These are phyloP conservation scores for Leptosomus discolor DNA, from an alignment of 2,113 vertebrate genomes.

Conservation along the genomic window DNA sequence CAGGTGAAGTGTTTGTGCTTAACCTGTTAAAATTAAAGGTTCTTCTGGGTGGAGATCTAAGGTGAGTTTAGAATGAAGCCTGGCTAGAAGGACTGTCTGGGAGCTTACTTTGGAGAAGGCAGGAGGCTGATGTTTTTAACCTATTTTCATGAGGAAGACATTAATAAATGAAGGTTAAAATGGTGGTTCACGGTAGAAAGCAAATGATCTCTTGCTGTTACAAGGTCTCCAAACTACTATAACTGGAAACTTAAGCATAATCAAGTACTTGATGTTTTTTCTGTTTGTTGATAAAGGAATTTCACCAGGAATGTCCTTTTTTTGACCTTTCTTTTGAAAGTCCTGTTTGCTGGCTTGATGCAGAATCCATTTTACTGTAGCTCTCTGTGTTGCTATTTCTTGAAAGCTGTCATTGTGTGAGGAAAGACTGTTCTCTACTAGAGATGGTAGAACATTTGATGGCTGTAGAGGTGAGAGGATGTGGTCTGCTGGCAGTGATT, in stretches of 20 bases:
- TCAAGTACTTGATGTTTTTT: rapidly evolving
- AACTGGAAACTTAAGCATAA: background rate
- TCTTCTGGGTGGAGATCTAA: background rate
- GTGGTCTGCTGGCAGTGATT: background rate
- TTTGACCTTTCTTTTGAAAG: background rate
- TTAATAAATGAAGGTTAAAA: background rate
- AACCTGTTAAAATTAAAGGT: background rate
- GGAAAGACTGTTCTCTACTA: background rate
- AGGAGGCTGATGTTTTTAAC: background rate
- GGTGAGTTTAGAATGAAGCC: background rate
- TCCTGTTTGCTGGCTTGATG: background rate
- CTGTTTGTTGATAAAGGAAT: background rate
- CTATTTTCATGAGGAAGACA: background rate
- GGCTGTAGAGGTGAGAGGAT: background rate
- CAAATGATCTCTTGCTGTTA: background rate
- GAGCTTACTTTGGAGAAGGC: background rate
- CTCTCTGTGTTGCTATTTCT: background rate
- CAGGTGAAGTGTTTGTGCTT: background rate
- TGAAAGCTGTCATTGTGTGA: background rate
- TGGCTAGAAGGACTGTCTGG: background rate
- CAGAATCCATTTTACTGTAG: background rate
- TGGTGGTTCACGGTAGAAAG: background rate
- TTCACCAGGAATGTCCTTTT: background rate
- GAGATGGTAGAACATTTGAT: background rate
- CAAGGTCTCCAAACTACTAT: background rate